A percentile compares a stretch with the other conserved stretches of the same genome.
These are phyloP conservation scores for Dufourea novaeangliae DNA, from an alignment of 1,140 invertebrate genomes.

Conservation along the genomic window DNA sequence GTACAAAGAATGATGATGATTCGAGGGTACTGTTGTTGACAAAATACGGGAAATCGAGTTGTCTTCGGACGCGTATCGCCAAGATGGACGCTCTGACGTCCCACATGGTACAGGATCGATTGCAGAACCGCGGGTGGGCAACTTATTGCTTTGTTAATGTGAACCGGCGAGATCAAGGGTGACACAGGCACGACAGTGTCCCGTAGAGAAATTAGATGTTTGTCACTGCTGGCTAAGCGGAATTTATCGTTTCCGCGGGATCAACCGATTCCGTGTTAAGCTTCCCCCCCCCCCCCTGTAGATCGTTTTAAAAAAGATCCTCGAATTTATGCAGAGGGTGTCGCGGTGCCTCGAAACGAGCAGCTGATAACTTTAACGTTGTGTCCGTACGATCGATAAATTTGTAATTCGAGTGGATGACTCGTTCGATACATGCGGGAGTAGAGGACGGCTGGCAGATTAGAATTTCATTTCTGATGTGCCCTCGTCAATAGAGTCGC, in stretches of 20 bases:
- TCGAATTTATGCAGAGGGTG: conserved; percentile 30
- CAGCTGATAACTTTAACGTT: conserved; percentile 28
- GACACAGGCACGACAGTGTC: conserved; percentile 42
- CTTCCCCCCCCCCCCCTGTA: neutral
- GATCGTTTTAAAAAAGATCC: no score
- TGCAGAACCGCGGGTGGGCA: conserved; percentile 52
- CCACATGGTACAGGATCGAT: conserved; percentile 32
- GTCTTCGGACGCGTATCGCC: neutral
- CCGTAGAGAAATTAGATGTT: conserved; percentile 58
- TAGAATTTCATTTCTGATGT: neutral
- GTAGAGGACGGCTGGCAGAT: neutral
- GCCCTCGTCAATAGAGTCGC: neutral
- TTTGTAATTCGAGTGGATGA: conserved; percentile 36
- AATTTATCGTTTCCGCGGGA: conserved; percentile 61
- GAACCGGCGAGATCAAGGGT: conserved; percentile 49
- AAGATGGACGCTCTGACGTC: neutral
- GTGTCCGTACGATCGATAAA: conserved; percentile 12
- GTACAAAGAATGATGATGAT: no score
- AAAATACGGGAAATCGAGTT: neutral
- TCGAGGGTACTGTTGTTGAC: no score
- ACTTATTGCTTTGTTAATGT: conserved; percentile 57
- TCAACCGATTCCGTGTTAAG: conserved; percentile 42
- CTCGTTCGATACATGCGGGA: conserved; percentile 2
- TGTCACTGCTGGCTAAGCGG: conserved; percentile 44
- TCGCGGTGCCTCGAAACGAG: conserved; percentile 6